Conservation (phyloP, 2,888 invertebrate species). For the Spilarctia lutea region DNA sequence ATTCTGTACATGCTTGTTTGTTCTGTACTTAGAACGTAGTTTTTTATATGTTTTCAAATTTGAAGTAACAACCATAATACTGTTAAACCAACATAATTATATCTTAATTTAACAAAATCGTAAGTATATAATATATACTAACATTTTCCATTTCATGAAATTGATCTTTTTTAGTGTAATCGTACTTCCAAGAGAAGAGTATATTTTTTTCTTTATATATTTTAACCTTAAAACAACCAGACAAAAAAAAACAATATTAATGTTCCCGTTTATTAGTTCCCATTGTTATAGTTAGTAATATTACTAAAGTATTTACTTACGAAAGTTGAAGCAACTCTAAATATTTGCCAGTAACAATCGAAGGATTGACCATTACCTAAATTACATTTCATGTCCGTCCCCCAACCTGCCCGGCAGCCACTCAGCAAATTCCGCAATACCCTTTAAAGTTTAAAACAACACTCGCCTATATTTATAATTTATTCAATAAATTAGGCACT, state of each 20-base stretch:
- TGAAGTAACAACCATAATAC: background rate
- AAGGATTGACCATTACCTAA: background rate
- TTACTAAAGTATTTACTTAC: background rate
- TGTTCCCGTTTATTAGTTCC: too few relatives aligned
- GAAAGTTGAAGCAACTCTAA: background rate
- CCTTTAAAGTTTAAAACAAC: conserved; percentile 15
- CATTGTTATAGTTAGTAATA: too few relatives aligned
- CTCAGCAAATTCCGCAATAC: conserved; percentile 7
- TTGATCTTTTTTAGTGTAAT: too few relatives aligned
- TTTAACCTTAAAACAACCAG: too few relatives aligned
- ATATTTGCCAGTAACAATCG: background rate
- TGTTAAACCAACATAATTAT: background rate
- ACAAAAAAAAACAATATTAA: too few relatives aligned
- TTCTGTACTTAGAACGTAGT: background rate
- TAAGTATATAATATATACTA: too few relatives aligned
- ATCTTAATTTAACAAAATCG: too few relatives aligned
- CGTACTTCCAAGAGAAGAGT: too few relatives aligned
- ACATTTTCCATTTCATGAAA: too few relatives aligned
- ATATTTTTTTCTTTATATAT: too few relatives aligned
- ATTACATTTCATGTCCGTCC: background rate
- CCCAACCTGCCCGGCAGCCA: background rate
- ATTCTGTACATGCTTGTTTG: background rate
- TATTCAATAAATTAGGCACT: conserved; percentile 40
- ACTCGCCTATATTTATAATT: conserved; percentile 45
- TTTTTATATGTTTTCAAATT: background rate